These are phyloP conservation scores for Galerucella pusilla DNA, from an alignment of 2,888 invertebrate species.

Conservation along the genomic window DNA sequence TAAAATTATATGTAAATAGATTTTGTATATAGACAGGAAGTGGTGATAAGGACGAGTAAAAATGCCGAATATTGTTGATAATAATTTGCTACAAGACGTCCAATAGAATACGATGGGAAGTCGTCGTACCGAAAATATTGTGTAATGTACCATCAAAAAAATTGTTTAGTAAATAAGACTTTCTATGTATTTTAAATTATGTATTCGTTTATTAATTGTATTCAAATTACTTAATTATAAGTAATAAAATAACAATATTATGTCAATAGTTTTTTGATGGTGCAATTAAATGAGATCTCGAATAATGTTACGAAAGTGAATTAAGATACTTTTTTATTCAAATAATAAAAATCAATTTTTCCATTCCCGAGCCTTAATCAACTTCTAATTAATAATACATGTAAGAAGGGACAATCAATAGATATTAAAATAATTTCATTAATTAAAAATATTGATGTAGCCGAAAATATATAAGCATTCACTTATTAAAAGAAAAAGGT, in stretches of 20 bases:
- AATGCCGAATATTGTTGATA: slow-evolving; percentile 13
- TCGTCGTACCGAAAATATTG: neutral
- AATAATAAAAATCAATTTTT: neutral
- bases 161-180: neutral
- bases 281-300: slow-evolving; percentile 4
- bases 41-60: slow-evolving; percentile 21
- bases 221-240: neutral
- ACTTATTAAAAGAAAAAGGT: too few relatives aligned
- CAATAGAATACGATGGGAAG: slow-evolving; percentile 17
- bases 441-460: too few relatives aligned
- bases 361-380: neutral
- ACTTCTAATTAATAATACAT: neutral
- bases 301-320: neutral
- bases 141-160: slow-evolving; percentile 4
- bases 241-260: neutral
- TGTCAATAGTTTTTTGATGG: neutral
- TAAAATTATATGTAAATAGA: slow-evolving; percentile 45
- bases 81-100: slow-evolving; percentile 27
- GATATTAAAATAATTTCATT: too few relatives aligned
- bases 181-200: neutral
- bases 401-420: too few relatives aligned
- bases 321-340: neutral
- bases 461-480: too few relatives aligned
- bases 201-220: neutral
- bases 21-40: slow-evolving; percentile 43